Evolutionary conservation across 2,797 vertebrate genomes (phyloP), one percentile per base, ranked within the genome.

Genomic region (Acipenser oxyrinchus): DNA sequence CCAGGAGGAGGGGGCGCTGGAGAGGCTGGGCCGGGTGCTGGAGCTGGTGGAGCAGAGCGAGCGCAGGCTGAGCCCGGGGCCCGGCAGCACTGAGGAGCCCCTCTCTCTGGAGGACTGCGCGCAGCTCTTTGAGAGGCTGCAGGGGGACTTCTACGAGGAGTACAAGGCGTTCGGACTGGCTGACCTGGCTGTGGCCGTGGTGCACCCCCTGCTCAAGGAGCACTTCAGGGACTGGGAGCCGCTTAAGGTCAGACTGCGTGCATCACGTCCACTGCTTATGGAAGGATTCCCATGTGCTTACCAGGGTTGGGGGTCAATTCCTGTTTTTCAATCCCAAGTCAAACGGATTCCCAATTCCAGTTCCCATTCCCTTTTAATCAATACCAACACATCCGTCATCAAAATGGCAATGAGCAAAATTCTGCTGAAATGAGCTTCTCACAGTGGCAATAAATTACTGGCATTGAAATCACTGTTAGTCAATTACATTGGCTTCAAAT

Each of bases 121-220:
- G 0, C 86, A 67, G 18, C 77, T 96, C 68, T 99, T 99, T 58
- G 90, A 96, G 80, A 95, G 90, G 0, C 86, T 99, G 49, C 95
- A 96, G 75, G 93, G 91, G n/a, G 93, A 96, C 64, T 98, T 92
- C 81, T 95, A 95, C 0, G 93, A 97, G 76, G 97, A 99, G 78
- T 99, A 99, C 76, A 90, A 95, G 15, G 89, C 88, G 71, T 91
- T 97, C 0, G 96, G 94, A 66, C 83, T 96, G 11, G 87, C 89
- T 5, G 95, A 97, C 74, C 82, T 99, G 8, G 92, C 96, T 0
- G 94, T 93, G 53, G 93, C 95, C 60, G 94, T 95, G 3, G 89
- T 99, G 59, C 93, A 96, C 68, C 96, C 97, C 0, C 88, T 98
- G 50, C 87, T 99, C 72, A 94, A 92, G 71, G 93, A 95, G 15